A percentile compares a stretch with the other conserved stretches of the same genome.
phyloP scores from a whole-genome alignment of 2,113 vertebrate genomes.

The Corythornis vintsioides region DNA sequence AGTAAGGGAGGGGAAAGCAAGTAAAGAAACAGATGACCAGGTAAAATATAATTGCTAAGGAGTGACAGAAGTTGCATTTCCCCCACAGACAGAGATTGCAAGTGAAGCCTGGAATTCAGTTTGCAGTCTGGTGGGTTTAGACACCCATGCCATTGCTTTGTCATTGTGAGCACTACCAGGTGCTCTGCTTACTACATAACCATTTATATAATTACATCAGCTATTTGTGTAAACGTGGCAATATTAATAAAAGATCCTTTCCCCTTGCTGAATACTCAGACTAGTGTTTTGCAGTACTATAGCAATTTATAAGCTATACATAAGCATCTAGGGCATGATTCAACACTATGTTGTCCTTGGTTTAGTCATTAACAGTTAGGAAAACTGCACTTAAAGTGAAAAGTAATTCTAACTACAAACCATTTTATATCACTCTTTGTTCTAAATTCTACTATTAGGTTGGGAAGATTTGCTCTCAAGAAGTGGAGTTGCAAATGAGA shows the following conservation, averaged over 20 bases:
- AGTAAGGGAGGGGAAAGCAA: neutral
- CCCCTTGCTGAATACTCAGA: neutral
- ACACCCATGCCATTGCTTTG: neutral
- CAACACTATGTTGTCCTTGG: neutral
- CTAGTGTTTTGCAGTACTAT: neutral
- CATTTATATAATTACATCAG: neutral
- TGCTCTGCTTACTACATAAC: neutral
- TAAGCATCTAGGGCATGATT: neutral
- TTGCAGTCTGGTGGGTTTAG: neutral
- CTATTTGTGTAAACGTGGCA: neutral
- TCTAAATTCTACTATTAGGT: neutral
- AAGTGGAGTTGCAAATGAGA: neutral
- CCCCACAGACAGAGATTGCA: neutral
- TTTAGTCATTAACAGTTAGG: neutral
- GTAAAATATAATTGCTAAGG: neutral
- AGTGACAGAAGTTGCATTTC: neutral
- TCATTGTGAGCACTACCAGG: neutral
- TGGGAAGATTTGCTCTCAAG: neutral
- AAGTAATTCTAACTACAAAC: neutral
- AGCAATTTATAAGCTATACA: neutral
- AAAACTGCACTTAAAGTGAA: neutral
- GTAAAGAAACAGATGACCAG: neutral
- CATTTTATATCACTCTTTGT: neutral
- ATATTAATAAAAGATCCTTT: neutral
- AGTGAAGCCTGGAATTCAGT: neutral